Evolutionary conservation across 1,140 invertebrate species (phyloP), one percentile per base, ranked within the genome.

Genomic region (Arion vulgaris): DNA sequence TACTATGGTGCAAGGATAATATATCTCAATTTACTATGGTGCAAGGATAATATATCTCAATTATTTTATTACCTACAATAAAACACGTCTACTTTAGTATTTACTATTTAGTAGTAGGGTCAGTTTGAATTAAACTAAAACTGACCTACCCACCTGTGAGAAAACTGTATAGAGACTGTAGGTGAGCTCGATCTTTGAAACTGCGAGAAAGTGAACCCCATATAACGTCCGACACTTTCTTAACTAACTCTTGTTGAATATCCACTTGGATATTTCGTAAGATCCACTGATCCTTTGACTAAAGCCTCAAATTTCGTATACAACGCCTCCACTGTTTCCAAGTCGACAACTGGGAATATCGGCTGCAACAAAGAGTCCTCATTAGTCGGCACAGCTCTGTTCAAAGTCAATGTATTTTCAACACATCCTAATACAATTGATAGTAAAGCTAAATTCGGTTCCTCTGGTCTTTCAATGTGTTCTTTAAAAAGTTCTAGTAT

Each of bases 151-250:
- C 89, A 95, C 94, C 94, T 82, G 96, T 98, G 84, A 99, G 93
- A 92, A 98, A 98, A 91, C 96, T 98, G 91, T 97, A 98, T 17
- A 99, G 93, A 83, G 96, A 97, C 91, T 98, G 97, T 45, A 98
- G 92, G 93, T 99, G 98, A 0, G 97, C 96, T 85, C 96, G 94
- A 92, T 99, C 97, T 93, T 98, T 98, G 90, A 98, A 98, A 89
- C 96, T 97, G 88, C 97, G 94, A 66, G 97, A 96, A 53, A 98
- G 91, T 0, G 96, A 96, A 91, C 97, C 96, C 97, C 97, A 99
- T 73, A 99, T 96, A 15, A 98, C 95, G 93, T 99, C 97, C 0
- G 97, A 98, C 0, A 99, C 96, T 89, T 95, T 95, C 92, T 98
- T 98, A 9, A 99, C 95, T 49, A 98, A 93, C 87, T 97, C 97